Percentiles rank a stretch among this genome's conserved stretches.
Evolutionary conservation across 2,888 invertebrate genomes (phyloP).

Genomic region (Lithodes maja): DNA sequence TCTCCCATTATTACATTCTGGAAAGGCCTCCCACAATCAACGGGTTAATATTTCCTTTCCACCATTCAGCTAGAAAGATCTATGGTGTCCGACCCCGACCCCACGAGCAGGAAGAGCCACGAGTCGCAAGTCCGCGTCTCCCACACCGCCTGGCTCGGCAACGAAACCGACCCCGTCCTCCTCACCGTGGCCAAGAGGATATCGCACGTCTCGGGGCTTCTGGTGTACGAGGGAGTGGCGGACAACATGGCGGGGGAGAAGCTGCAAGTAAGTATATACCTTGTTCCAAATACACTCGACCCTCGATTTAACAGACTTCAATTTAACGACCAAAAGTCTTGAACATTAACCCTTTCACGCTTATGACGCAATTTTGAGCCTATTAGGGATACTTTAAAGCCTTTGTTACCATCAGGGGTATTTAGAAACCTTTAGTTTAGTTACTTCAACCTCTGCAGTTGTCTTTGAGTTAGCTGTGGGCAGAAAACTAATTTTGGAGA

Average conservation of each 20-base stretch:
- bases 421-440: too few species aligned
- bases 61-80: conserved; percentile 3
- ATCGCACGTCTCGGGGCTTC: conserved; percentile 34
- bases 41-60: not conserved
- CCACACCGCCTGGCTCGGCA: conserved; percentile 40
- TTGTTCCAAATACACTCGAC: too few species aligned
- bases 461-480: too few species aligned
- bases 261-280: conserved; percentile 7
- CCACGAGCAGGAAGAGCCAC: not conserved
- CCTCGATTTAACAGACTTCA: too few species aligned
- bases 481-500: too few species aligned
- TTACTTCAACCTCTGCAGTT: too few species aligned
- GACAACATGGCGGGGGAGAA: not conserved
- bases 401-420: too few species aligned
- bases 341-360: too few species aligned
- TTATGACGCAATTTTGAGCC: too few species aligned
- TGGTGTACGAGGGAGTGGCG: not conserved
- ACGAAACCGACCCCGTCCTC: conserved; percentile 27
- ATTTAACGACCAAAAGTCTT: too few species aligned
- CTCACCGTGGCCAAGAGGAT: conserved; percentile 27
- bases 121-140: conserved; percentile 46
- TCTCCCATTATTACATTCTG: conserved; percentile 17
- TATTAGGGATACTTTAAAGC: too few species aligned
- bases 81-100: not conserved
- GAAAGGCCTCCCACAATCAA: not conserved